These are phyloP conservation scores for Tangara arthus DNA, from an alignment of 2,797 vertebrate species.

Conservation along the genomic window DNA sequence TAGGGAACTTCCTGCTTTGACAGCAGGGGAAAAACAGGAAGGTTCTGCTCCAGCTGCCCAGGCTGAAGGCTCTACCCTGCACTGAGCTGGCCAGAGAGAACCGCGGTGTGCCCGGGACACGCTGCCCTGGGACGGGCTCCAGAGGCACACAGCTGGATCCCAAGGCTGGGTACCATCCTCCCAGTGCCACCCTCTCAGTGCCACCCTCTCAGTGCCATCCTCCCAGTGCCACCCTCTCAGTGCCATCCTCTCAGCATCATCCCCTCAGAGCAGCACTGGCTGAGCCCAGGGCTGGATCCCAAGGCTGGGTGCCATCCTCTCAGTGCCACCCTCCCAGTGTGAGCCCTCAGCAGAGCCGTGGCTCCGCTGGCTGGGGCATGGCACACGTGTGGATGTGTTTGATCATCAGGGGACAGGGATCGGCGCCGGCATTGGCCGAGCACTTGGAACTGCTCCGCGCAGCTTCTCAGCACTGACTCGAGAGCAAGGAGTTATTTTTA, in stretches of 20 bases:
- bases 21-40: background rate
- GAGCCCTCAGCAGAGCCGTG: background rate
- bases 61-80: background rate
- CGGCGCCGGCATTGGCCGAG: fast-evolving
- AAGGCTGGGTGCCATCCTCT: background rate
- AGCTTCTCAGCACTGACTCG: background rate
- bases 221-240: no score
- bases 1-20: background rate
- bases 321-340: no score
- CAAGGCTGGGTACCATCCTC: background rate
- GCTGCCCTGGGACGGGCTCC: fast-evolving
- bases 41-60: background rate
- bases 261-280: no score
- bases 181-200: no score
- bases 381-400: fast-evolving
- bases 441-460: background rate
- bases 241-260: no score
- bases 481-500: background rate
- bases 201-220: no score
- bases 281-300: background rate
- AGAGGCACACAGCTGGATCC: background rate
- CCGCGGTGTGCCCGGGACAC: fast-evolving
- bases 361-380: background rate
- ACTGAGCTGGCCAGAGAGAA: background rate
- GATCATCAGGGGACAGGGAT: background rate